Conservation (phyloP, 2,797 vertebrate genomes). For the Coendou prehensilis region DNA sequence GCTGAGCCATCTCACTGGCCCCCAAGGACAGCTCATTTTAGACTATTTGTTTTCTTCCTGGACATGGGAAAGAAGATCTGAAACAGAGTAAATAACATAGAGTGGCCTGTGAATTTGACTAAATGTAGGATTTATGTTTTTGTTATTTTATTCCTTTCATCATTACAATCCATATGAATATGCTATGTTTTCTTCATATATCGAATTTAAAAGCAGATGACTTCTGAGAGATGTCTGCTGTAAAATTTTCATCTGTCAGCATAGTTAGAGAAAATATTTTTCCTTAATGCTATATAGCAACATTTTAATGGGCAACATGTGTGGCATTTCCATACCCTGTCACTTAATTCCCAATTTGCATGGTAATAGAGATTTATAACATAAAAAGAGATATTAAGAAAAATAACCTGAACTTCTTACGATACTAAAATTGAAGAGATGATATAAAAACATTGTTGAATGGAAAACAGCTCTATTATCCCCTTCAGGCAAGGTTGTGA, state of each 20-base stretch:
- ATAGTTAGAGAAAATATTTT: slow-evolving; percentile 47
- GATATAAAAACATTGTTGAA: slow-evolving; percentile 67
- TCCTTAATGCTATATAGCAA: slow-evolving; percentile 8
- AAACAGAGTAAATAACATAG: not conserved
- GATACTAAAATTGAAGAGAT: slow-evolving; percentile 65
- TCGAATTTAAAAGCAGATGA: slow-evolving; percentile 57
- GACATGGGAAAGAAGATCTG: not conserved
- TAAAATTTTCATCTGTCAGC: slow-evolving; percentile 74
- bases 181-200: slow-evolving; percentile 52
- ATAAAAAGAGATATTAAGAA: slow-evolving; percentile 64
- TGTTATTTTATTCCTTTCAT: slow-evolving; percentile 4
- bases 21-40: slow-evolving; percentile 23
- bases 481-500: slow-evolving; percentile 54
- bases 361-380: slow-evolving; percentile 57
- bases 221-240: slow-evolving; percentile 64
- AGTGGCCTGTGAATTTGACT: not conserved
- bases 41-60: not conserved
- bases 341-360: slow-evolving; percentile 67
- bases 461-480: slow-evolving; percentile 62
- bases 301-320: slow-evolving; percentile 54
- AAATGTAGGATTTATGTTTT: not conserved
- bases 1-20: no score
- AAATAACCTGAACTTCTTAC: slow-evolving; percentile 66
- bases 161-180: not conserved
- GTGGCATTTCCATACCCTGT: slow-evolving; percentile 58